Percentiles rank a stretch among this genome's conserved stretches.
phyloP scores from a whole-genome alignment of 2,113 vertebrate genomes.

The Progne subis region DNA sequence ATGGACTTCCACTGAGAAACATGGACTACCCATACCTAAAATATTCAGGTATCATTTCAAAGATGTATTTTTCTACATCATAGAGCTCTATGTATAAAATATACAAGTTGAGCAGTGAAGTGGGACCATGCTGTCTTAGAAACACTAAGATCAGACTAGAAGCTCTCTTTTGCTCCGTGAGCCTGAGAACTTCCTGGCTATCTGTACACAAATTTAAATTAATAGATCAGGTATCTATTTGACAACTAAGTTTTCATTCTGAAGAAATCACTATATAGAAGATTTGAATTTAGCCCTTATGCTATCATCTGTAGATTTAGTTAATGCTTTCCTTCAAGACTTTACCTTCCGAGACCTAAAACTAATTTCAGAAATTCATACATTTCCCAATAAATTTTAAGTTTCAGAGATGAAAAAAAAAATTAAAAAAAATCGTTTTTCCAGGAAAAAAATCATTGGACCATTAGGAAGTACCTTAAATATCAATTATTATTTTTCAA shows the following conservation, averaged over 20 bases:
- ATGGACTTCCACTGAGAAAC: not conserved
- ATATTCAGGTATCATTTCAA: not conserved
- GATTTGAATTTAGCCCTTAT: not conserved
- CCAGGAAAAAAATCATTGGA: not conserved
- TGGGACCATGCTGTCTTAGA: not conserved
- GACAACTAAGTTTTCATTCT: not conserved
- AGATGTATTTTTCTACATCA: not conserved
- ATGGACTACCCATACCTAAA: not conserved
- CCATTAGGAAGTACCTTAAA: not conserved
- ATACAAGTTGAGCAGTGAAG: conserved; percentile 15
- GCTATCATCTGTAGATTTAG: not conserved
- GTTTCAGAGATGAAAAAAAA: not conserved
- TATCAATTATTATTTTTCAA: not conserved
- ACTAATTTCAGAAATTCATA: not conserved
- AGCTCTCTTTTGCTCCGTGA: not conserved
- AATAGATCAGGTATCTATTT: not conserved
- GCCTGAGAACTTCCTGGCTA: not conserved
- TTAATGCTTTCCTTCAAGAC: not conserved
- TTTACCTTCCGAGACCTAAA: not conserved
- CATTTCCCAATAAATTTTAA: not conserved
- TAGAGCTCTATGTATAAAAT: conserved; percentile 41
- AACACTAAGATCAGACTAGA: conserved; percentile 3
- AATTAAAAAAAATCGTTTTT: not conserved
- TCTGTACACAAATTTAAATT: not conserved
- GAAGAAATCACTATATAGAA: conserved; percentile 5